phyloP scores from a whole-genome alignment of 2,797 vertebrate species.

The Okamejei kenojei region DNA sequence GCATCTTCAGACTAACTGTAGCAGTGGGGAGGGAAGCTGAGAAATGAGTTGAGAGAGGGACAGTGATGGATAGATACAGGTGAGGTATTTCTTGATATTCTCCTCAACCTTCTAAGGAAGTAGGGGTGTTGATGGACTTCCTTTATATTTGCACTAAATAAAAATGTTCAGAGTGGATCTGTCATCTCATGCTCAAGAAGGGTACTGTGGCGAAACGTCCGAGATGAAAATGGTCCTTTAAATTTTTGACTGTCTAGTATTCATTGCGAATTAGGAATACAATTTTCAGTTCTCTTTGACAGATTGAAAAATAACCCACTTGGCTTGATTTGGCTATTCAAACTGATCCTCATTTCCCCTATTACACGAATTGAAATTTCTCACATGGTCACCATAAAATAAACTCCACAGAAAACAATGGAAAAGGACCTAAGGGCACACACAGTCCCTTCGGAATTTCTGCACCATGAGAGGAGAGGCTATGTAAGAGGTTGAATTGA shows the following conservation, averaged over 20 bases:
- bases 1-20: too few species aligned
- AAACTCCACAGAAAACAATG: neutral
- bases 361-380: neutral
- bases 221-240: neutral
- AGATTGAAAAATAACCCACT: neutral
- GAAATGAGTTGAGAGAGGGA: neutral
- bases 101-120: too few species aligned
- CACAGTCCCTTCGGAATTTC: neutral
- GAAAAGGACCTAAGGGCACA: neutral
- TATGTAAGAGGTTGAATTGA: neutral
- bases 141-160: neutral
- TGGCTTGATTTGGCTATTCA: neutral
- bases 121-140: too few species aligned
- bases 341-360: neutral
- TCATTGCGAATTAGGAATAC: neutral
- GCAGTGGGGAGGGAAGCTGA: too few species aligned
- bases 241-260: neutral
- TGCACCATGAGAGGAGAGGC: neutral
- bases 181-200: neutral
- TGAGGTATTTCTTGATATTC: too few species aligned
- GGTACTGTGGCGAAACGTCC: neutral
- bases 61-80: too few species aligned
- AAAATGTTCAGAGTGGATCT: neutral
- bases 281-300: neutral
- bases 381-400: neutral